Conservation (phyloP, 2,888 invertebrate genomes). For the Podotricha telesiphe region DNA sequence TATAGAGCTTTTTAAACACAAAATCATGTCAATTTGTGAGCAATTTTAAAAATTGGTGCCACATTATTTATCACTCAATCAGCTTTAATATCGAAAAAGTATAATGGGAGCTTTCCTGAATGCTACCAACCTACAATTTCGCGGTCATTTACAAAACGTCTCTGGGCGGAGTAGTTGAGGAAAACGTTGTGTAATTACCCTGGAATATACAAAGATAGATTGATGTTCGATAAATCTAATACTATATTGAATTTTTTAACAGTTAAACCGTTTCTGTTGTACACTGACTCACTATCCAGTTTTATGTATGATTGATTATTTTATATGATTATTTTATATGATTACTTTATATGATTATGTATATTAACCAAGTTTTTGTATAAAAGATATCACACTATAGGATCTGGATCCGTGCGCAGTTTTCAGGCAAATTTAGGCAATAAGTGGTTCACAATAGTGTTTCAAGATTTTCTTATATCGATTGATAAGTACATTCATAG, state of each 20-base stretch:
- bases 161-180: conserved; percentile 27
- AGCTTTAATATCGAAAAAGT: conserved; percentile 41
- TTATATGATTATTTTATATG: too few relatives aligned
- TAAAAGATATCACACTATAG: too few relatives aligned
- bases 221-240: conserved; percentile 10
- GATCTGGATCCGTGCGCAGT: too few relatives aligned
- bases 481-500: too few relatives aligned
- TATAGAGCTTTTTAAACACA: conserved; percentile 25
- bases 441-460: too few relatives aligned
- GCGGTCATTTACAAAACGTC: conserved; percentile 40
- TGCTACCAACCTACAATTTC: conserved; percentile 34
- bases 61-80: conserved; percentile 43
- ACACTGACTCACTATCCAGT: background rate
- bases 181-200: conserved; percentile 21
- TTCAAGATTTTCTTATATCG: too few relatives aligned
- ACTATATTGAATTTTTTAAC: background rate
- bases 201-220: conserved; percentile 8
- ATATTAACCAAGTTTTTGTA: too few relatives aligned
- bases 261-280: background rate
- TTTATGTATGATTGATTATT: too few relatives aligned
- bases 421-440: too few relatives aligned
- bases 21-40: conserved; percentile 17
- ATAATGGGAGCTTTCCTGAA: conserved; percentile 35
- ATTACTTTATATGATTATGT: too few relatives aligned
- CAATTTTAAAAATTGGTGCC: conserved; percentile 24